Percentiles rank a stretch among this genome's conserved stretches.
These are phyloP conservation scores for Aspidiotus rigidus DNA, from an alignment of 2,888 invertebrate genomes.

Conservation along the genomic window DNA sequence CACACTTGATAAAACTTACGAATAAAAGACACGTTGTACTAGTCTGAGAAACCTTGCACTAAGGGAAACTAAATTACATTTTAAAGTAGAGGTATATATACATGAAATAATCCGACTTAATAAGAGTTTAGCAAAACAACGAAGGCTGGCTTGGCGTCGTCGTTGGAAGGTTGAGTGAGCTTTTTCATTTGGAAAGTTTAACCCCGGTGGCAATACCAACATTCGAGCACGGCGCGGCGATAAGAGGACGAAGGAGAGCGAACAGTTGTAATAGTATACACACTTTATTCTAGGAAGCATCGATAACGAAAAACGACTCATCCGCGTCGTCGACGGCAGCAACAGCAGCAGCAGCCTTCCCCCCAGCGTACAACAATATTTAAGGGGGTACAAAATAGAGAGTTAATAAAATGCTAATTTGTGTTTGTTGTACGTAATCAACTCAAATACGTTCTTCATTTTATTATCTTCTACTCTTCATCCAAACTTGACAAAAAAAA, in stretches of 20 bases:
- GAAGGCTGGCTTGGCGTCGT: slow-evolving; percentile 29
- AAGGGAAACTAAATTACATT: slow-evolving; percentile 33
- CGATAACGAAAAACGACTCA: slow-evolving; percentile 23
- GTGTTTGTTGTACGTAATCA: slow-evolving; percentile 54
- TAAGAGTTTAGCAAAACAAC: slow-evolving; percentile 35
- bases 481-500: slow-evolving; percentile 24
- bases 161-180: slow-evolving; percentile 38
- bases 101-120: slow-evolving; percentile 34
- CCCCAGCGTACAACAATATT: neutral
- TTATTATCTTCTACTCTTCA: slow-evolving; percentile 34
- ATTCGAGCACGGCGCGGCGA: slow-evolving; percentile 45
- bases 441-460: slow-evolving; percentile 36
- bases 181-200: slow-evolving; percentile 39
- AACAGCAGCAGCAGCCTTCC: neutral
- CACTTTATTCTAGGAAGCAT: slow-evolving; percentile 30
- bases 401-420: slow-evolving; percentile 62
- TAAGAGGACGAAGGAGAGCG: slow-evolving; percentile 26
- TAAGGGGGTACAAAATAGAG: slow-evolving; percentile 28
- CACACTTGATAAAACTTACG: too few relatives aligned
- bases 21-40: neutral
- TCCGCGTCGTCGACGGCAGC: neutral
- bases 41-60: slow-evolving; percentile 29
- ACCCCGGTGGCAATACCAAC: slow-evolving; percentile 44
- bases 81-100: slow-evolving; percentile 29
- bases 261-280: slow-evolving; percentile 29